These are phyloP conservation scores for Tenthredo scrophulariae DNA, from an alignment of 2,888 invertebrate genomes.

Conservation along the genomic window DNA sequence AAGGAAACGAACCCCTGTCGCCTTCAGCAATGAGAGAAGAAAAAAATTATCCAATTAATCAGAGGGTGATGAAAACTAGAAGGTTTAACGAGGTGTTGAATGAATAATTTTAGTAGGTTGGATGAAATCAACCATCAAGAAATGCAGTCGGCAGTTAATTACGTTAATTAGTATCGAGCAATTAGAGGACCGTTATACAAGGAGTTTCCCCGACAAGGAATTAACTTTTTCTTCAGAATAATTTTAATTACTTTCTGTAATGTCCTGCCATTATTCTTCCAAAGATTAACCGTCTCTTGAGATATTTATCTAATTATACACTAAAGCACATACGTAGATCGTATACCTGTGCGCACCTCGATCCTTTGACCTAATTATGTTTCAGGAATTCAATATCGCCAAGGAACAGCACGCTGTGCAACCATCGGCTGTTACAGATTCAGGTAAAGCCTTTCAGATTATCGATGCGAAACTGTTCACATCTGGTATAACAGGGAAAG, in stretches of 20 bases:
- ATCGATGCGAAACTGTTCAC: not conserved
- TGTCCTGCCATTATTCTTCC: not conserved
- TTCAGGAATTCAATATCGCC: constrained; percentile 84
- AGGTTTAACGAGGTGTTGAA: not conserved
- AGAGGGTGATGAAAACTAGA: not conserved
- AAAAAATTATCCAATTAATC: not conserved
- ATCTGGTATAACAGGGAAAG: not conserved
- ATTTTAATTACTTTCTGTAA: constrained; percentile 43
- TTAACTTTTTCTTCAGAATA: constrained; percentile 1
- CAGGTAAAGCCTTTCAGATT: constrained; percentile 59
- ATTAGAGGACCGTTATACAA: constrained; percentile 18
- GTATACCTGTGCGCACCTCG: not conserved
- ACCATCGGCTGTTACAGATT: constrained; percentile 77
- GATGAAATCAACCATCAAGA: constrained; percentile 23
- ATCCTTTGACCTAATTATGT: constrained; percentile 66
- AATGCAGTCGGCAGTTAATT: constrained; percentile 44
- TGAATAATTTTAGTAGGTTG: not conserved
- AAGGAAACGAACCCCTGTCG: not conserved
- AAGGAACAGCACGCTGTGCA: constrained; percentile 84
- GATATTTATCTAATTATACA: not conserved
- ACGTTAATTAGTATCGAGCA: constrained; percentile 32
- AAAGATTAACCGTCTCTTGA: not conserved
- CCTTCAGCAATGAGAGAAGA: not conserved
- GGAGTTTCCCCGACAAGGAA: not conserved
- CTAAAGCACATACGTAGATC: constrained; percentile 67